phyloP scores from a whole-genome alignment of 2,113 vertebrate species.

The Heterotilapia buettikoferi region DNA sequence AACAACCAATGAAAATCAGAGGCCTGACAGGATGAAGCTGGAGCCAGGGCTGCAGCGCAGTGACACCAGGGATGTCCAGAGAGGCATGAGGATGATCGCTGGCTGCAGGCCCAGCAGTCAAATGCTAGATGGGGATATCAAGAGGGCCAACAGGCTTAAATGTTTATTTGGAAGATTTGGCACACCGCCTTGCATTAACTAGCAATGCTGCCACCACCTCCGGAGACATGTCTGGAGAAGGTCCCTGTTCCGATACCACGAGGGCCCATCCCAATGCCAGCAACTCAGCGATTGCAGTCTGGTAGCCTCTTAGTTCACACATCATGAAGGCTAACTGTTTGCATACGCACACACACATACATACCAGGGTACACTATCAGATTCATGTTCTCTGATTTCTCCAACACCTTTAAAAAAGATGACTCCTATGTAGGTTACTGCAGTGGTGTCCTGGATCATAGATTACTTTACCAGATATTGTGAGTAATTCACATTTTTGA shows the following conservation, averaged over 20 bases:
- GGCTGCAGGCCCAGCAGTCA: not conserved
- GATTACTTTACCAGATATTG: not conserved
- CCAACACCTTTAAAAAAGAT: not conserved
- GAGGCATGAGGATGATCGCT: not conserved
- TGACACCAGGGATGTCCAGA: not conserved
- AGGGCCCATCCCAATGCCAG: not conserved
- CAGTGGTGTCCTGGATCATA: not conserved
- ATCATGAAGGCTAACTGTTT: not conserved
- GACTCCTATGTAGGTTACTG: not conserved
- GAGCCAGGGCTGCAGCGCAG: not conserved
- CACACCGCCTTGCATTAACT: not conserved
- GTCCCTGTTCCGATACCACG: not conserved
- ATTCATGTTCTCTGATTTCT: not conserved
- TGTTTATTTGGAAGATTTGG: not conserved
- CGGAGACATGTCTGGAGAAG: not conserved
- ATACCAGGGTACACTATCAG: not conserved
- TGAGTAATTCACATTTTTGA: not conserved
- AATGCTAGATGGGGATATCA: not conserved
- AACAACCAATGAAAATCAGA: not conserved
- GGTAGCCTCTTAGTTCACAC: not conserved
- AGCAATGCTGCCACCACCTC: not conserved
- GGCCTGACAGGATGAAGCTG: not conserved
- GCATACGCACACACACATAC: not conserved
- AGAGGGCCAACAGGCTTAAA: not conserved
- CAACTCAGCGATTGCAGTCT: not conserved